phyloP scores from a whole-genome alignment of 2,888 invertebrate species.

The Esperia sulphurella region DNA sequence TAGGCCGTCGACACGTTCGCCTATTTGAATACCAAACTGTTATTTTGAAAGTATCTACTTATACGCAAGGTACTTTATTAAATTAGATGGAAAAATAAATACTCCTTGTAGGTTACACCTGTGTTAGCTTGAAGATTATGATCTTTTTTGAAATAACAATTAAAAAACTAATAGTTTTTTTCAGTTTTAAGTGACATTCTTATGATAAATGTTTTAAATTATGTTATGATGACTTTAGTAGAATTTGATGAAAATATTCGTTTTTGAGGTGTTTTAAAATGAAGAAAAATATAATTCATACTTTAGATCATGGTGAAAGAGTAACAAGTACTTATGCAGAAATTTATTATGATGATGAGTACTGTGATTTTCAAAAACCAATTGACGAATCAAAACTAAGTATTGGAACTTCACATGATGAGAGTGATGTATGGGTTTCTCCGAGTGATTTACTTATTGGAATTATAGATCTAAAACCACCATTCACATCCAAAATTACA shows the following conservation, averaged over 20 bases:
- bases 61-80: too few species aligned
- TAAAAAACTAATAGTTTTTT: too few species aligned
- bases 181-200: too few species aligned
- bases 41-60: slow-evolving; percentile 35
- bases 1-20: slow-evolving; percentile 63
- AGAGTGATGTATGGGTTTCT: slow-evolving; percentile 49
- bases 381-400: slow-evolving; percentile 6
- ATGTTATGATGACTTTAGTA: too few species aligned
- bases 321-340: slow-evolving; percentile 59
- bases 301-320: slow-evolving; percentile 32
- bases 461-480: slow-evolving; percentile 52
- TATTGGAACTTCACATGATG: slow-evolving; percentile 1
- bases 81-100: too few species aligned
- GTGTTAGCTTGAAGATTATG: too few species aligned
- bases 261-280: slow-evolving; percentile 17
- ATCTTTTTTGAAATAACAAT: too few species aligned
- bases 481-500: slow-evolving; percentile 67
- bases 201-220: too few species aligned
- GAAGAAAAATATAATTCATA: slow-evolving; percentile 37
- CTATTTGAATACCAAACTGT: slow-evolving; percentile 57
- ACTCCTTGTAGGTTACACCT: too few species aligned
- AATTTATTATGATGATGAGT: slow-evolving; percentile 47
- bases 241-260: background rate
- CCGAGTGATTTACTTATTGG: slow-evolving; percentile 65
- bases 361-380: slow-evolving; percentile 26